Percentiles rank a stretch among this genome's conserved stretches.
Conservation (phyloP, 2,888 invertebrate genomes). For the Glomeris marginata region DNA sequence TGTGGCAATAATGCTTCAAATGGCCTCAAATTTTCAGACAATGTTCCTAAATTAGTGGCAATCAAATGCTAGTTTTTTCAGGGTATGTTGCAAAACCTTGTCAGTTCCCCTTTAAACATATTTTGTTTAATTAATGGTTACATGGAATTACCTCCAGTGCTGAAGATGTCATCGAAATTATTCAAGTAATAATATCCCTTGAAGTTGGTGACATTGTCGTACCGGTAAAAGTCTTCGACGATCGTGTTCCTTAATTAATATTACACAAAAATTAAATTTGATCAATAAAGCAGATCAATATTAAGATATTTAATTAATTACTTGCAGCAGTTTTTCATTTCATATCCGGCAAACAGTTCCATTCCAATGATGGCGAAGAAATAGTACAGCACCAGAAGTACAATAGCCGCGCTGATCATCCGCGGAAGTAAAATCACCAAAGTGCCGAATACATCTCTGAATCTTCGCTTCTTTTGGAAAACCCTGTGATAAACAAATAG, state of each 20-base stretch:
- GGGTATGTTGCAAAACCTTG: too few relatives aligned
- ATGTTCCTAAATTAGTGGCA: too few relatives aligned
- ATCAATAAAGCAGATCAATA: slow-evolving; percentile 1
- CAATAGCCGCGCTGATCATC: slow-evolving; percentile 66
- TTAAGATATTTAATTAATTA: slow-evolving; percentile 36
- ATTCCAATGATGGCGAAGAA: slow-evolving; percentile 81
- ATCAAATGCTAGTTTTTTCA: too few relatives aligned
- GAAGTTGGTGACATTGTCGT: slow-evolving; percentile 39
- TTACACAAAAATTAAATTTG: slow-evolving; percentile 17
- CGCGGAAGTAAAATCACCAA: slow-evolving; percentile 63
- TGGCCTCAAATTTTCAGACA: too few relatives aligned
- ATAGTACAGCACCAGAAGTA: slow-evolving; percentile 63
- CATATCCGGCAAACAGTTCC: slow-evolving; percentile 62
- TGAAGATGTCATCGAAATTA: slow-evolving; percentile 62
- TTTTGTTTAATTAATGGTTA: background rate
- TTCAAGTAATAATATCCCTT: slow-evolving; percentile 76
- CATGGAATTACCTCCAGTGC: slow-evolving; percentile 39
- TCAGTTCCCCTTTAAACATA: too few relatives aligned
- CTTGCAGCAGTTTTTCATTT: slow-evolving; percentile 68
- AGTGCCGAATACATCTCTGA: slow-evolving; percentile 68
- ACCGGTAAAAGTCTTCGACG: slow-evolving; percentile 66
- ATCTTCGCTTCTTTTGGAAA: slow-evolving; percentile 64
- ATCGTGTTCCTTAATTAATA: slow-evolving; percentile 50
- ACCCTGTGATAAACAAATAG: slow-evolving; percentile 23
- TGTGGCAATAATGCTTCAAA: too few relatives aligned